phyloP scores from a whole-genome alignment of 64 coral and sea anemone genomes.

The Porites lutea region DNA sequence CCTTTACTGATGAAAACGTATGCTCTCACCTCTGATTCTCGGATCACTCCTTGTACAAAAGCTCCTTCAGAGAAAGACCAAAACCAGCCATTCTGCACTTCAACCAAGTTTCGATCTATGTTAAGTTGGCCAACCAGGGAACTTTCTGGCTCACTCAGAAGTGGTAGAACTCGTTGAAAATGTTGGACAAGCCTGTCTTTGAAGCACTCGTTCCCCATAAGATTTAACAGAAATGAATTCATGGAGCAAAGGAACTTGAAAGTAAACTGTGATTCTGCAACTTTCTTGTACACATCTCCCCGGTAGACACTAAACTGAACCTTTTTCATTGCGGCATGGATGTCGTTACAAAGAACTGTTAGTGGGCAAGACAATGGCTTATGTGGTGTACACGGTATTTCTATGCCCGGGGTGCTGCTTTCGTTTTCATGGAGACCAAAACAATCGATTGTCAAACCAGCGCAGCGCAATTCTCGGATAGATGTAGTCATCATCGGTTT shows the following conservation, averaged over 20 bases:
- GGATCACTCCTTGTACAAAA: background rate
- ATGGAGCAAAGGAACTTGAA: background rate
- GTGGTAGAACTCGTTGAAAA: no score
- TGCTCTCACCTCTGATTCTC: background rate
- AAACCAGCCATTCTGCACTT: no score
- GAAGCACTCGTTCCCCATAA: no score
- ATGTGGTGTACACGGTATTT: background rate
- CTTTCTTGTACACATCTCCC: background rate
- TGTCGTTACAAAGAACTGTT: constrained; percentile 16
- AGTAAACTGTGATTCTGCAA: background rate
- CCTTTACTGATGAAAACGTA: no score
- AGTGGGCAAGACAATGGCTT: constrained; percentile 39
- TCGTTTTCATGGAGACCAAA: background rate
- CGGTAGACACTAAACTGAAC: background rate
- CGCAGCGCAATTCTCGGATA: background rate
- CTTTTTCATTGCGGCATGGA: background rate
- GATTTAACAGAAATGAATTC: background rate
- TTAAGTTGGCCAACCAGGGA: no score
- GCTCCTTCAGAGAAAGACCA: background rate
- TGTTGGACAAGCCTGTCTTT: no score
- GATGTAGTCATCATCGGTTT: background rate
- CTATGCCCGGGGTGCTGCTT: background rate
- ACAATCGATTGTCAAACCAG: background rate
- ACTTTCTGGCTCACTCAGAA: no score
- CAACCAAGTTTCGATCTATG: no score